Base-by-base conservation (phyloP, 2,888 invertebrate species). In the Boloria euphrosyne region DNA sequence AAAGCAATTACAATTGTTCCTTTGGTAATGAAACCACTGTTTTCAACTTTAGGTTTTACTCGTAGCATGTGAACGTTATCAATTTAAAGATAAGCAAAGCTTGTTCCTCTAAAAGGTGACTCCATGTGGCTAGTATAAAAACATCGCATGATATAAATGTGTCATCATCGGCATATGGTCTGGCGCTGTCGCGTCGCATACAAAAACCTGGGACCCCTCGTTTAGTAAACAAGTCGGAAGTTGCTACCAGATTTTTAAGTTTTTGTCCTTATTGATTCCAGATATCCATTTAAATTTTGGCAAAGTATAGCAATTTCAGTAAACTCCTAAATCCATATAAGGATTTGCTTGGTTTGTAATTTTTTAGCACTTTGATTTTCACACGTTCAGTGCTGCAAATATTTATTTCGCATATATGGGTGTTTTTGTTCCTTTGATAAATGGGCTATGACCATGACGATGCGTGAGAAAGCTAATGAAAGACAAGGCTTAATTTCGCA, bases 381-480 rank as follows among this genome's bases (percentile, higher is more conserved):
- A 55, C 13, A 53, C 31, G 7, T 31, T 31, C n/a, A 31, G 27
- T 38, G 31, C 27, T 16, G 31, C 16, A 4, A 16, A 16, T 13
- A 38, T 27, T 14, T 27, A 1, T 44, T 22, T 0, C n/a, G n/a
- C 18, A n/a, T 18, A 10, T 14, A 14, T n/a, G 18, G 22, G 22
- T n/a, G 44, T 57, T 57, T n/a, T 57, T 57, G 55, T 57, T 57
- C 43, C 18, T 22, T 57, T 57, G 55, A 57, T 57, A 57, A 57
- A 58, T 49, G n/a, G 2, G 6, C 47, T n/a, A 68, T 69, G 71
- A 68, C 70, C 58, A 64, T 73, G 70, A 69, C 64, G 65, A 64
- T 75, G 79, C 89, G 89, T 89, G 89, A 87, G 89, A 89, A 87
- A 83, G 76, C 68, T 72, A 62, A 73, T 74, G 68, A 79, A 82